These are phyloP conservation scores for Mandrillus leucophaeus DNA, from an alignment of 2,113 vertebrate genomes.

Conservation along the genomic window DNA sequence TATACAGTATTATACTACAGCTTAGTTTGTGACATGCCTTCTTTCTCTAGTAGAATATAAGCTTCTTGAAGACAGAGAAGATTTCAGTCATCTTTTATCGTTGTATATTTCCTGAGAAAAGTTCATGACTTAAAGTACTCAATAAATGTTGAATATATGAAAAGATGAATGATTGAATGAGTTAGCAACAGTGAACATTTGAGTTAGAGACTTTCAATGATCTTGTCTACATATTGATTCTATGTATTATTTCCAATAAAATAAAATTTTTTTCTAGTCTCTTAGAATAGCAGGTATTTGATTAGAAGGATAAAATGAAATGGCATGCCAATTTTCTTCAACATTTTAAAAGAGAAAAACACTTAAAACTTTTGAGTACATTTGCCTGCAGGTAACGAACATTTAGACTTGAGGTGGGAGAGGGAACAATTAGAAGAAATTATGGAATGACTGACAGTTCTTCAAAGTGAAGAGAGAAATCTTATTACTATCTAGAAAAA, in stretches of 20 bases:
- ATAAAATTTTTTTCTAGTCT: neutral
- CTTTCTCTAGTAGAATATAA: neutral
- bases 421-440: neutral
- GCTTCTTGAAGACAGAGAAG: neutral
- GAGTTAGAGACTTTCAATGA: neutral
- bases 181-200: neutral
- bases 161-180: neutral
- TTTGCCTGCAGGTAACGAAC: neutral
- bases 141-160: neutral
- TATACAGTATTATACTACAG: neutral
- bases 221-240: neutral
- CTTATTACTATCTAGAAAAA: neutral
- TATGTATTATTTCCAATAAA: neutral
- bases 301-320: neutral
- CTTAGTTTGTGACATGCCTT: neutral
- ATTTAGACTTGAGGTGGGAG: fast-evolving
- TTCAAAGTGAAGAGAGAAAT: neutral
- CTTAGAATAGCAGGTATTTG: neutral
- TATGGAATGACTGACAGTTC: neutral
- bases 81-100: neutral
- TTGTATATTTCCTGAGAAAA: neutral
- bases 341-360: neutral
- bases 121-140: neutral
- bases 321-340: neutral
- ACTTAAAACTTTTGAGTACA: neutral